Evolutionary conservation across 2,888 invertebrate genomes (phyloP).

Genomic region (Drosophila heteroneura): DNA sequence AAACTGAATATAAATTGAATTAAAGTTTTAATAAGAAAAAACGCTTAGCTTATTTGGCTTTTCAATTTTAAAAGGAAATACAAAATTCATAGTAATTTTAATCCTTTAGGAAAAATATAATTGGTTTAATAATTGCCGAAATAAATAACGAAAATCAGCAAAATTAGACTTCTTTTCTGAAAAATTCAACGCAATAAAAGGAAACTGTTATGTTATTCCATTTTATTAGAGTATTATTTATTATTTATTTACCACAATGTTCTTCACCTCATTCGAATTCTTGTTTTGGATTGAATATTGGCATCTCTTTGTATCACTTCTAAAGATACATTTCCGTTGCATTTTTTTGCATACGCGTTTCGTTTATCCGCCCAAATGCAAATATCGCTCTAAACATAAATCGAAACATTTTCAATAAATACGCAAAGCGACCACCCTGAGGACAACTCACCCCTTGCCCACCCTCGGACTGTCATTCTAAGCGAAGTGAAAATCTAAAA

Average conservation of each 20-base stretch:
- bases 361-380: slow-evolving; percentile 71
- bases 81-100: not conserved
- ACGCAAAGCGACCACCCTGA: slow-evolving; percentile 40
- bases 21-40: not conserved
- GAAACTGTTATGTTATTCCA: not conserved
- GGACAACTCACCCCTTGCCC: not conserved
- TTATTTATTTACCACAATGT: not conserved
- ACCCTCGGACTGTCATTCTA: slow-evolving; percentile 11
- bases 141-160: no score
- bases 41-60: no score
- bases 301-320: not conserved
- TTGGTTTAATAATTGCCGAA: no score
- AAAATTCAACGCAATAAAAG: not conserved
- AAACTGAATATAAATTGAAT: not conserved
- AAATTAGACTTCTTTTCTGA: no score
- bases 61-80: no score
- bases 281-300: not conserved
- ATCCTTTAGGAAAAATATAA: no score
- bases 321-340: slow-evolving; percentile 50
- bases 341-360: slow-evolving; percentile 49
- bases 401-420: slow-evolving; percentile 78
- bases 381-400: slow-evolving; percentile 75
- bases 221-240: no score
- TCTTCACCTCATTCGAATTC: not conserved
- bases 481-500: slow-evolving; percentile 46